phyloP scores from a whole-genome alignment of 2,113 vertebrate genomes.

The Paradoxurus hermaphroditus region DNA sequence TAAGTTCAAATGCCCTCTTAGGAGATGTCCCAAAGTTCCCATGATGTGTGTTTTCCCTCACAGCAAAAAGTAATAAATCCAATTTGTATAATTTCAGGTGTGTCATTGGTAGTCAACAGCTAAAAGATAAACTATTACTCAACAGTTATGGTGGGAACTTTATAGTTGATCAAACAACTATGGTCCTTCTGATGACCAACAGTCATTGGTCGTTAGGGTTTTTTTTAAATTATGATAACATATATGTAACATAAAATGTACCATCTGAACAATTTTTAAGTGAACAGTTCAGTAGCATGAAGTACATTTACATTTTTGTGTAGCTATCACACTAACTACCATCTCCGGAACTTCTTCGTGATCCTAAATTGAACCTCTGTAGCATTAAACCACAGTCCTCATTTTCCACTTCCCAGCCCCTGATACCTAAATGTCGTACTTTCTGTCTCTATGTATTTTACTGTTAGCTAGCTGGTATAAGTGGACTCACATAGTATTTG shows the following conservation, averaged over 20 bases:
- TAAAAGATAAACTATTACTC: background rate
- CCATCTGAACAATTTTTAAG: background rate
- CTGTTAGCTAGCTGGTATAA: background rate
- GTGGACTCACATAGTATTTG: background rate
- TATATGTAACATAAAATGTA: background rate
- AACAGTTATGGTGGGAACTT: background rate
- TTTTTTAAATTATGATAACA: background rate
- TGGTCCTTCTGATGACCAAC: background rate
- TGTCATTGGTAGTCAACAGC: background rate
- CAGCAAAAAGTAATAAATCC: background rate
- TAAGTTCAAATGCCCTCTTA: background rate
- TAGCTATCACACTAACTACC: background rate
- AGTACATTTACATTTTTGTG: background rate
- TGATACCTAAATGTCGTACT: background rate
- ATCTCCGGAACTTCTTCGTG: background rate
- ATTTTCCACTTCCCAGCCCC: background rate
- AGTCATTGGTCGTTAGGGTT: background rate
- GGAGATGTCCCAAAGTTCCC: background rate
- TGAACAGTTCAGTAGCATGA: background rate
- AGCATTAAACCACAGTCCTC: background rate
- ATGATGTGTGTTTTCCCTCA: background rate
- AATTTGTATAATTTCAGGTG: background rate
- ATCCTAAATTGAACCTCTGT: background rate
- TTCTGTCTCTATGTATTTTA: background rate
- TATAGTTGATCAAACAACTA: background rate